Percentiles rank a stretch among this genome's conserved stretches.
Evolutionary conservation across 2,797 vertebrate genomes (phyloP).

Genomic region (Ceyx erithaca): DNA sequence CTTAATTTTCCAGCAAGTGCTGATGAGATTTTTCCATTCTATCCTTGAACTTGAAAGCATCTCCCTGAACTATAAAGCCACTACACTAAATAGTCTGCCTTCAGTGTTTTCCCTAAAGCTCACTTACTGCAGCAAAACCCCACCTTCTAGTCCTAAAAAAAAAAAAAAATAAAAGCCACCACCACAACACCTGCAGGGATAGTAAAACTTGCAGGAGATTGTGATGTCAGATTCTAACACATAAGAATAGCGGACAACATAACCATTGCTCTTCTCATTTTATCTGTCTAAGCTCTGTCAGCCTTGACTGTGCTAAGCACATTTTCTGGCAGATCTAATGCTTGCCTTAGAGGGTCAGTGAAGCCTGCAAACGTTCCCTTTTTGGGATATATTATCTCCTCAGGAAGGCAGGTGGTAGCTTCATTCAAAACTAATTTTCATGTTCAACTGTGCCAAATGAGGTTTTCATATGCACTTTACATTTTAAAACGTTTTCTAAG

Average conservation of each 20-base stretch:
- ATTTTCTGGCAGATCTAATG: slow-evolving; percentile 11
- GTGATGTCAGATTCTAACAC: not conserved
- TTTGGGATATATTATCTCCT: not conserved
- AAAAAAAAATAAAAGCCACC: not conserved
- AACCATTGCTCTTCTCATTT: not conserved
- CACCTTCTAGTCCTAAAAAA: not conserved
- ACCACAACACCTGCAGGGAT: not conserved
- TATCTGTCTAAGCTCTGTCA: slow-evolving; percentile 9
- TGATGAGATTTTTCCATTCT: not conserved
- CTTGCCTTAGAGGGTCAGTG: not conserved
- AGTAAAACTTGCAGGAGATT: not conserved
- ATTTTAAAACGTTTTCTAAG: not conserved
- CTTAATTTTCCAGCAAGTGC: not conserved
- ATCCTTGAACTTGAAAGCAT: not conserved
- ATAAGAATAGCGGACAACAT: not conserved
- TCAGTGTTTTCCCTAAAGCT: not conserved
- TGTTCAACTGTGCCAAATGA: slow-evolving; percentile 25
- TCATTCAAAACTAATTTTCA: slow-evolving; percentile 47
- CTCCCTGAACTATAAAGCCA: not conserved
- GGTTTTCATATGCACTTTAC: not conserved
- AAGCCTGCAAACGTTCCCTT: not conserved
- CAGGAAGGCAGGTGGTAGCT: slow-evolving; percentile 21
- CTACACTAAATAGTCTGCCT: not conserved
- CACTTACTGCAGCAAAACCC: not conserved
- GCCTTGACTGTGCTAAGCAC: not conserved